A percentile compares a stretch with the other conserved stretches of the same genome.
Evolutionary conservation across 1,140 invertebrate species (phyloP).

Genomic region (Zaprionus taronus): DNA sequence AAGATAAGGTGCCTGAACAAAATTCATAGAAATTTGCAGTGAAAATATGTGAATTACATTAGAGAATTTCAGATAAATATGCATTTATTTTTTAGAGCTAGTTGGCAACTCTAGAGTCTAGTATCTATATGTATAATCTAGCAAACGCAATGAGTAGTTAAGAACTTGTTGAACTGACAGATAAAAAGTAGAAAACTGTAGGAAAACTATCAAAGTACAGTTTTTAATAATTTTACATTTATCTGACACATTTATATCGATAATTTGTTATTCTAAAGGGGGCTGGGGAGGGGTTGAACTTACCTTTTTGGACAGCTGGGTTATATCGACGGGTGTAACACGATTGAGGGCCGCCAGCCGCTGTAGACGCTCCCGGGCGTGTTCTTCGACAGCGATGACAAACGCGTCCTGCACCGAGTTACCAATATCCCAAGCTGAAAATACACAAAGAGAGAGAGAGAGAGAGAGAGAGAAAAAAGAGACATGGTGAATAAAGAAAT

Average conservation of each 20-base stretch:
- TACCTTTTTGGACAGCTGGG: constrained; percentile 95
- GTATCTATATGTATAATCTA: not conserved
- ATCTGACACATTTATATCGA: not conserved
- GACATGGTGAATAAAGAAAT: constrained; percentile 15
- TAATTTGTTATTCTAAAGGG: not conserved
- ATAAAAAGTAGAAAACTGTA: not conserved
- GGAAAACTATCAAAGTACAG: not conserved
- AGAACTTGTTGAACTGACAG: not conserved
- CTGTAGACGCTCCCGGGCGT: constrained; percentile 94
- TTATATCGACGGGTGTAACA: constrained; percentile 97
- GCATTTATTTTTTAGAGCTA: too few relatives aligned
- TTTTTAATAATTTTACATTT: not conserved
- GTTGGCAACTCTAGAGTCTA: not conserved
- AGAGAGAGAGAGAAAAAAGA: not conserved
- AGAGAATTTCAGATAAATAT: too few relatives aligned
- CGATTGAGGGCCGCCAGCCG: constrained; percentile 94
- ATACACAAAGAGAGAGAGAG: constrained; percentile 6
- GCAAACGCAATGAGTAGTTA: not conserved
- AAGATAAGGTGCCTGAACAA: too few relatives aligned
- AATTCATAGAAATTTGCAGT: too few relatives aligned
- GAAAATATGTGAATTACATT: too few relatives aligned
- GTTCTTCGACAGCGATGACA: constrained; percentile 98
- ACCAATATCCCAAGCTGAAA: constrained; percentile 94
- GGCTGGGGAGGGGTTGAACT: constrained; percentile 33
- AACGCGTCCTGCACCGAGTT: constrained; percentile 97